These are phyloP conservation scores for Ammodytes marinus DNA, from an alignment of 2,113 vertebrate genomes.

Conservation along the genomic window DNA sequence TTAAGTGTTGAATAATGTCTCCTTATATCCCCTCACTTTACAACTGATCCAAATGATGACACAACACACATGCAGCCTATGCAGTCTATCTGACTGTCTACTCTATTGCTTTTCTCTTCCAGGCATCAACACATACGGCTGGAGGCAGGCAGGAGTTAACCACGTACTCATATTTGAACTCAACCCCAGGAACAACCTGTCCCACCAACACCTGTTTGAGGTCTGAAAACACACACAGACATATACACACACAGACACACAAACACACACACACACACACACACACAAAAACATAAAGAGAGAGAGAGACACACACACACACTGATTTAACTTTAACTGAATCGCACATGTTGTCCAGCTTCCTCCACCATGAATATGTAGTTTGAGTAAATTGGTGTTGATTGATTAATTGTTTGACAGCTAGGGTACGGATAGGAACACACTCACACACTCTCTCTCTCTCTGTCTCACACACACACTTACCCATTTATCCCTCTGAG, in stretches of 20 bases:
- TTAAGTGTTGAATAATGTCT: too few species aligned
- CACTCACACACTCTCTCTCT: not conserved
- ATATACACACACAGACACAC: not conserved
- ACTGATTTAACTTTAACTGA: too few species aligned
- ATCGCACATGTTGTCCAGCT: too few species aligned
- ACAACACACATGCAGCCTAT: not conserved
- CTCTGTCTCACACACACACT: not conserved
- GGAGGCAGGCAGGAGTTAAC: constrained; percentile 99
- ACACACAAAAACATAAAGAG: too few species aligned
- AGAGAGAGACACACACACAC: too few species aligned
- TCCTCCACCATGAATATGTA: too few species aligned
- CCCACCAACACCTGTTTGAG: constrained; percentile 99
- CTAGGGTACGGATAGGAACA: too few species aligned
- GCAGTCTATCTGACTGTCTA: not conserved
- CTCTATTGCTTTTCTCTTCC: not conserved
- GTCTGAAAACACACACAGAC: constrained; percentile 74
- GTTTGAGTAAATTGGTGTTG: too few species aligned
- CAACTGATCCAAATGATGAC: not conserved
- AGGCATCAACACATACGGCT: constrained; percentile 98
- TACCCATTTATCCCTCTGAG: not conserved
- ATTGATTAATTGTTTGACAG: too few species aligned
- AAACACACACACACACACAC: not conserved
- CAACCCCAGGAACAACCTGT: constrained; percentile 97
- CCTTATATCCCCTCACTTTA: too few species aligned
- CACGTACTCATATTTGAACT: constrained; percentile 99